Evolutionary conservation across 2,113 vertebrate species (phyloP), one percentile per base, ranked within the genome.

Genomic region (Microcebus murinus): DNA sequence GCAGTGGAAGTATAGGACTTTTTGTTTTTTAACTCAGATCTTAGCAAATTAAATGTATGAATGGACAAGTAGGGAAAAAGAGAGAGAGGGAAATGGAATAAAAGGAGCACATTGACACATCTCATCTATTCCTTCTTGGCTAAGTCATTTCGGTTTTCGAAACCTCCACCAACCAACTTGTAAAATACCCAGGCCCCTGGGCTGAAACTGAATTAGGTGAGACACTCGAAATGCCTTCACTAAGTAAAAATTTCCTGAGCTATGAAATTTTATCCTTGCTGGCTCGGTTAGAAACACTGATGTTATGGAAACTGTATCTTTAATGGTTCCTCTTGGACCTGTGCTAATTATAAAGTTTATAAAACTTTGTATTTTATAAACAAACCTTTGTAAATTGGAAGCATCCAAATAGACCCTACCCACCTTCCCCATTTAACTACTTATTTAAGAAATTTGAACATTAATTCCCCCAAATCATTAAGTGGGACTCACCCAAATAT

Each of bases 371-470:
- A 2, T 85, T 83, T 91, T 83, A 8, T 70, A 50, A 48, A 74
- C 27, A 48, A 48, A 48, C 29, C 13, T 48, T 15, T 74, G 27
- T 74, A 15, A 83, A 59, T 48, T 74, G 17, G 15, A 84, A 34
- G 63, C 34, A 50, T 25, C 77, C 17, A 97, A 80, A 11, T 18
- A 87, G 7, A 65, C 0, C 0, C 12, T 21, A 48, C 4, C 2
- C 3, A n/a, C 6, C 17, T 83, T 89, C 9, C 23, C 29, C 18
- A 94, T 67, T 88, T 57, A 87, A 68, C 50, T 82, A 57, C 23
- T 67, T 81, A 48, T n/a, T 65, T 6, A 18, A 25, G 57, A 96
- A 94, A 94, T 59, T 50, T 93, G 39, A 93, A 86, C 68, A 79
- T 52, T 14, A 92, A 93, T 25, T 84, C 4, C 10, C 31, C 1